Percentiles rank a stretch among this genome's conserved stretches.
Conservation (phyloP, 2,797 vertebrate species). For the Tragopan temminckii region DNA sequence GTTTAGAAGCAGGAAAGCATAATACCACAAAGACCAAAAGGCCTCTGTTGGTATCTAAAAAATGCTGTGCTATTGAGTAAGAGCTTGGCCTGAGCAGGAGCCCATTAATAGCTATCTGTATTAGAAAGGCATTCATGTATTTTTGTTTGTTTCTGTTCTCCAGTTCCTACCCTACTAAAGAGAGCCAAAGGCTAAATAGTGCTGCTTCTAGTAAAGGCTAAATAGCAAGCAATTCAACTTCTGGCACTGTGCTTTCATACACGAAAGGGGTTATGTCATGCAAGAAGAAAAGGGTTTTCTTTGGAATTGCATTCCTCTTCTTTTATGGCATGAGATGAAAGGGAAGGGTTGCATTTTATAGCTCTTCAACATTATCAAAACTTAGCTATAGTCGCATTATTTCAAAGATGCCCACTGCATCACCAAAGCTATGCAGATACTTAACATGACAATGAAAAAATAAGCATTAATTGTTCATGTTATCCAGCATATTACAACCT, state of each 20-base stretch:
- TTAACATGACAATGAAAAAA: neutral
- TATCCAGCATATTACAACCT: neutral
- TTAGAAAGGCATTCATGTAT: slow-evolving; percentile 50
- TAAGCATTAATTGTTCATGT: neutral
- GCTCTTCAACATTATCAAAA: neutral
- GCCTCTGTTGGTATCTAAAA: slow-evolving; percentile 60
- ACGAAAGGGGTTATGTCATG: slow-evolving; percentile 54
- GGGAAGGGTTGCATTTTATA: neutral
- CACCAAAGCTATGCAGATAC: neutral
- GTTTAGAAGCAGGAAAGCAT: slow-evolving; percentile 49
- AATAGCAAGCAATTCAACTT: slow-evolving; percentile 60
- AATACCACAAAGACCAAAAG: slow-evolving; percentile 51
- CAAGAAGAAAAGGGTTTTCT: slow-evolving; percentile 60
- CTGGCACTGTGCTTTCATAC: slow-evolving; percentile 23
- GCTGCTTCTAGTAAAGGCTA: slow-evolving; percentile 62
- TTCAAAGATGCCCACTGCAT: neutral
- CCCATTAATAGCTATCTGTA: slow-evolving; percentile 53
- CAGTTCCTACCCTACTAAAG: slow-evolving; percentile 53
- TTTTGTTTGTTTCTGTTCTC: slow-evolving; percentile 70
- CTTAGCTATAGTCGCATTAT: neutral
- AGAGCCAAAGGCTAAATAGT: slow-evolving; percentile 69
- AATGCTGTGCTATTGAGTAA: slow-evolving; percentile 36
- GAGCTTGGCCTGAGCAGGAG: slow-evolving; percentile 44
- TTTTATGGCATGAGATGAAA: slow-evolving; percentile 30
- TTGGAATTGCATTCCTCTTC: slow-evolving; percentile 29